A percentile compares a stretch with the other conserved stretches of the same genome.
phyloP scores from a whole-genome alignment of 2,113 vertebrate species.

The Theristicus caerulescens region DNA sequence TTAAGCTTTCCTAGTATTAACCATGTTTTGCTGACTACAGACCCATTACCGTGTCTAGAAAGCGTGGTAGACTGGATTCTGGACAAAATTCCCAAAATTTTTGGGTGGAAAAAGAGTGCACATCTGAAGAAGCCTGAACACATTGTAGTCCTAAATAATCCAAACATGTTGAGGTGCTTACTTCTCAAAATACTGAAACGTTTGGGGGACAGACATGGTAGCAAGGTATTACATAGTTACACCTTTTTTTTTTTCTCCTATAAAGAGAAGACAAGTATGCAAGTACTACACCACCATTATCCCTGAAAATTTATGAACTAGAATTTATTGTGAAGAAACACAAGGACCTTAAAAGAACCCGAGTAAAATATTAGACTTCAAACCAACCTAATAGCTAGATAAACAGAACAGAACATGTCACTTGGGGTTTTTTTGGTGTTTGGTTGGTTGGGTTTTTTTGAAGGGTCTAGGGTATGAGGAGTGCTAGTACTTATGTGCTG shows the following conservation, averaged over 20 bases:
- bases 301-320: background rate
- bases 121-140: background rate
- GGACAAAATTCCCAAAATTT: background rate
- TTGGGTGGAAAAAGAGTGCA: background rate
- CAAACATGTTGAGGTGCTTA: background rate
- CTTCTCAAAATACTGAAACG: background rate
- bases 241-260: background rate
- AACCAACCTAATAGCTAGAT: background rate
- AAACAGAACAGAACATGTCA: background rate
- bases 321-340: background rate
- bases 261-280: background rate
- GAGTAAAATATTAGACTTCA: background rate
- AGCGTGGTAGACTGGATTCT: background rate
- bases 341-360: background rate
- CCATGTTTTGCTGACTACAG: background rate
- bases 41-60: background rate
- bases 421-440: accelerated
- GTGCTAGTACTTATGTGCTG: background rate
- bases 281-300: background rate
- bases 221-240: background rate
- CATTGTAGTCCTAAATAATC: background rate
- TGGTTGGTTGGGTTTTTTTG: background rate
- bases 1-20: background rate
- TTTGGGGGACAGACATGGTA: background rate
- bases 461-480: background rate